Percentiles rank a stretch among this genome's conserved stretches.
These are phyloP conservation scores for Falco concolor DNA, from an alignment of 2,797 vertebrate genomes.

Conservation along the genomic window DNA sequence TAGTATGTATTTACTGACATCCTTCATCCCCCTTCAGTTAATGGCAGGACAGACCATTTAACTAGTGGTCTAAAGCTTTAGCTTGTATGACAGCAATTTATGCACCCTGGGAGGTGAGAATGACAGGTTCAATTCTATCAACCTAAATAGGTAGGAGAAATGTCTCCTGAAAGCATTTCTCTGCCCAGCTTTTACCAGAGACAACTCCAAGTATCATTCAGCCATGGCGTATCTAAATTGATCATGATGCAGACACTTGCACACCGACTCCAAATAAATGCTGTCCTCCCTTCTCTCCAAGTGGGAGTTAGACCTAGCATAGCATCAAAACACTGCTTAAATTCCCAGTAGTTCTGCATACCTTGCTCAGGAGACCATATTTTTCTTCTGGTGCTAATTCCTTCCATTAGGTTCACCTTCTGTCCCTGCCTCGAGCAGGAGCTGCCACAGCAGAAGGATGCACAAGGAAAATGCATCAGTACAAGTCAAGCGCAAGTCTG, in stretches of 20 bases:
- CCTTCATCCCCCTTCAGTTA: neutral
- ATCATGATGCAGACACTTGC: neutral
- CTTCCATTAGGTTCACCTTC: neutral
- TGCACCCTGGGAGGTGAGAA: constrained; percentile 16
- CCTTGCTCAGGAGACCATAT: neutral
- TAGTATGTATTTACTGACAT: neutral
- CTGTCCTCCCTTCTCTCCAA: neutral
- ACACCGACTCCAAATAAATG: neutral
- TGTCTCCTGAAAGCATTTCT: neutral
- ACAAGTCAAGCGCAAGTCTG: neutral
- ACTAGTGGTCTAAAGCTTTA: neutral
- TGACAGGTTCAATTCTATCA: neutral
- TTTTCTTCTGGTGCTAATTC: neutral
- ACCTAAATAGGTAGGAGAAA: constrained; percentile 11
- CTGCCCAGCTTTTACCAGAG: neutral
- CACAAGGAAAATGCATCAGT: neutral
- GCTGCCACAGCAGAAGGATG: neutral
- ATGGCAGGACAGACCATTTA: neutral
- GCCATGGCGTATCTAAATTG: neutral
- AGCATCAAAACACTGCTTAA: neutral
- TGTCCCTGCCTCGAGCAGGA: neutral
- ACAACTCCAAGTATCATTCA: neutral
- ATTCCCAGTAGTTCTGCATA: neutral
- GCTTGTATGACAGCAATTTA: constrained; percentile 18
- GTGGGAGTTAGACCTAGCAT: neutral